Evolutionary conservation across 2,113 vertebrate species (phyloP).

Genomic region (Seriola aureovittata): DNA sequence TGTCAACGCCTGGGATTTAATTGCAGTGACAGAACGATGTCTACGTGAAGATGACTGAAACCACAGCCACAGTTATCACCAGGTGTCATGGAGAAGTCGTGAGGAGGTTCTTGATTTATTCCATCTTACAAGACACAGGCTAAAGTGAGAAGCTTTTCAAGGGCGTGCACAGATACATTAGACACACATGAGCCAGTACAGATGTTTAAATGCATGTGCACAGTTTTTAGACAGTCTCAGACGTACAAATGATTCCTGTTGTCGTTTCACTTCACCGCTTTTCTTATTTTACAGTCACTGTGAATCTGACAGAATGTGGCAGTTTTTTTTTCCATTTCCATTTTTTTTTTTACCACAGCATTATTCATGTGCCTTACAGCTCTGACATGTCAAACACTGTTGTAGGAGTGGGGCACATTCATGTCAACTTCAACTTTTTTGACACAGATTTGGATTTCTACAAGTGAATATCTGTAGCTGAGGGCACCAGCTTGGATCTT

Average conservation of each 20-base stretch:
- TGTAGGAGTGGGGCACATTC: constrained; percentile 15
- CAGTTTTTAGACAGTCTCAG: background rate
- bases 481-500: background rate
- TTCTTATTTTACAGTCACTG: background rate
- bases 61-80: background rate
- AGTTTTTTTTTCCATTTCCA: background rate
- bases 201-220: background rate
- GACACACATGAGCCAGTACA: constrained; percentile 15
- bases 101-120: background rate
- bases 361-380: constrained; percentile 19
- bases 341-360: background rate
- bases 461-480: background rate
- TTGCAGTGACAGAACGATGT: background rate
- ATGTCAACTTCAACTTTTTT: background rate
- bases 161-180: background rate
- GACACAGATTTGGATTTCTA: background rate
- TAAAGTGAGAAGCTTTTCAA: background rate
- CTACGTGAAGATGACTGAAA: background rate
- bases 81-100: constrained; percentile 1
- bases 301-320: background rate
- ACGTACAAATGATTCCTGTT: background rate
- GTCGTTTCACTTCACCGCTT: background rate
- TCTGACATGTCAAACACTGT: background rate
- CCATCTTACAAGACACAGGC: background rate
- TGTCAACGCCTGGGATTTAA: background rate